Conservation (phyloP, 2,113 vertebrate species). For the Stegostoma tigrinum region DNA sequence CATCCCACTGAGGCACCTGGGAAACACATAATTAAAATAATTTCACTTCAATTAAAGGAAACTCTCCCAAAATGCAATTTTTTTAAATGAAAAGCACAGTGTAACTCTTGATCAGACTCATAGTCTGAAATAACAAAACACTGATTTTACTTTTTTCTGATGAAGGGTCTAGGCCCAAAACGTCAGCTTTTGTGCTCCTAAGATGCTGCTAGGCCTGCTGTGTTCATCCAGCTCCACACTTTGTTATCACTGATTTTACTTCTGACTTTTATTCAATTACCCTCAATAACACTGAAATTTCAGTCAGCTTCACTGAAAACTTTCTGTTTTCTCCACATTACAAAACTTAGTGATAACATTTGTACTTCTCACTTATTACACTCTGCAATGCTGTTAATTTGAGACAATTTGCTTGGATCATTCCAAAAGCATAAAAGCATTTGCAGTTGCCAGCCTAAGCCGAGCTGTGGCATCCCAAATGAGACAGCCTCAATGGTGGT, state of each 20-base stretch:
- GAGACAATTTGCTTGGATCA: not conserved
- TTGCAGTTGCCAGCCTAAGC: not conserved
- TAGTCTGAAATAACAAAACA: not conserved
- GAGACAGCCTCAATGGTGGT: not conserved
- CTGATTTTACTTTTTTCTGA: not conserved
- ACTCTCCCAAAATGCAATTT: not conserved
- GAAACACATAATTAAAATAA: not conserved
- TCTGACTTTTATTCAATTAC: not conserved
- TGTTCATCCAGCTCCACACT: no score
- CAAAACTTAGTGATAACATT: not conserved
- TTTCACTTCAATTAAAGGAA: not conserved
- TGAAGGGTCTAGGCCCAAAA: no score
- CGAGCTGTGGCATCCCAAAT: not conserved
- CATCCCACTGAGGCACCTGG: not conserved
- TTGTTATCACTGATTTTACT: no score
- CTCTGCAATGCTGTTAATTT: not conserved
- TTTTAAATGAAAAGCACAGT: not conserved
- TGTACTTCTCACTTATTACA: not conserved
- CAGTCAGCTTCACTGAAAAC: not conserved
- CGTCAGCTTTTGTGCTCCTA: no score
- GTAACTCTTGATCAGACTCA: not conserved
- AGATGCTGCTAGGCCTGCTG: no score
- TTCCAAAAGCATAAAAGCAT: not conserved
- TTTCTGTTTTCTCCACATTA: not conserved
- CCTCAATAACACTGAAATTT: not conserved